These are phyloP conservation scores for Orchesella cincta DNA, from an alignment of 1,140 invertebrate genomes.

Conservation along the genomic window DNA sequence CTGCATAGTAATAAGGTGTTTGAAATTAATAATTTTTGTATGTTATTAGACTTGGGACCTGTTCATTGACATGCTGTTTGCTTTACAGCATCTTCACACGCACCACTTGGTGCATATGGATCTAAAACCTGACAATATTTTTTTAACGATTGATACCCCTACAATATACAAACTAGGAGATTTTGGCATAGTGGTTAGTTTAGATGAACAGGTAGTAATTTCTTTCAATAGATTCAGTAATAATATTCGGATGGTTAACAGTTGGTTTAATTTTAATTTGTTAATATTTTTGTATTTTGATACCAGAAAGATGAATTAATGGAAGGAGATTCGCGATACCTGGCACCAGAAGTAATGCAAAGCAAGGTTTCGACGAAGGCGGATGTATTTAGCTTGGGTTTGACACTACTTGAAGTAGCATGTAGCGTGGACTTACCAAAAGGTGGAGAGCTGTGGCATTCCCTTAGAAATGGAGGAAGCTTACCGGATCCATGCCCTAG, in stretches of 20 bases:
- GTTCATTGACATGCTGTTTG: conserved; percentile 56
- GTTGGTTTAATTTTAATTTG: background rate
- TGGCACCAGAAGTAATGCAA: conserved; percentile 71
- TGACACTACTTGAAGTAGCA: conserved; percentile 72
- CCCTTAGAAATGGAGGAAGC: conserved; percentile 59
- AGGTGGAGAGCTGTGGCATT: conserved; percentile 70
- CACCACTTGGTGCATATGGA: conserved; percentile 66
- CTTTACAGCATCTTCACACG: conserved; percentile 64
- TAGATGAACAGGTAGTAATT: conserved; percentile 58
- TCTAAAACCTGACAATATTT: conserved; percentile 69
- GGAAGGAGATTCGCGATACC: conserved; percentile 77
- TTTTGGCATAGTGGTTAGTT: conserved; percentile 64
- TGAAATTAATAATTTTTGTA: conserved; percentile 18
- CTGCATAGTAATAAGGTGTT: background rate
- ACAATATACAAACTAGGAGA: conserved; percentile 65
- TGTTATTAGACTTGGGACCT: conserved; percentile 55
- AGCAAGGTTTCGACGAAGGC: conserved; percentile 65
- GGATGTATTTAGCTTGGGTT: conserved; percentile 70
- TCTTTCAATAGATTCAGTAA: conserved; percentile 10
- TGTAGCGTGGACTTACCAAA: conserved; percentile 70
- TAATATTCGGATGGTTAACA: background rate
- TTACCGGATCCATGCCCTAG: conserved; percentile 45
- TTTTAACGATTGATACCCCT: conserved; percentile 58
- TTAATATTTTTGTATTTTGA: conserved; percentile 33
- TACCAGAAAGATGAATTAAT: conserved; percentile 61